Evolutionary conservation across 2,888 invertebrate genomes (phyloP).

Genomic region (Atethmia centrago): DNA sequence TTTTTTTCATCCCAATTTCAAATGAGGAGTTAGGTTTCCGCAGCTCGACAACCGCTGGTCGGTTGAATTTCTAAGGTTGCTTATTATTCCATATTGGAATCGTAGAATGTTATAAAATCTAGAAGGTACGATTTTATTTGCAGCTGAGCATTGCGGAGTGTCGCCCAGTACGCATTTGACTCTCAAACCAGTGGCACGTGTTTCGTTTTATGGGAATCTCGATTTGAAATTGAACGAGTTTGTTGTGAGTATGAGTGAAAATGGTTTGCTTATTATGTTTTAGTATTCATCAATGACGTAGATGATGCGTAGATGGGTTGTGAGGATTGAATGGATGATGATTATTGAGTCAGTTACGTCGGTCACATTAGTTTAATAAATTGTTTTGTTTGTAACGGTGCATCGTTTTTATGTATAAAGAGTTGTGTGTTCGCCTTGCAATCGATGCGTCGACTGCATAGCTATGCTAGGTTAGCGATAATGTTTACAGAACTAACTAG

Average conservation of each 20-base stretch:
- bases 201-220: conserved; percentile 22
- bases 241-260: conserved; percentile 53
- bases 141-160: conserved; percentile 29
- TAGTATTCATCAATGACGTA: conserved; percentile 4
- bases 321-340: neutral
- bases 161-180: conserved; percentile 61
- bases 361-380: conserved; percentile 7
- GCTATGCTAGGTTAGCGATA: conserved; percentile 3
- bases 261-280: conserved; percentile 36
- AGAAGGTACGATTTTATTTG: conserved; percentile 62
- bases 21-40: neutral
- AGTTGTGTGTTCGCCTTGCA: conserved; percentile 7
- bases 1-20: neutral
- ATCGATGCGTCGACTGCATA: conserved; percentile 17
- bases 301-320: neutral
- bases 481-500: conserved; percentile 21
- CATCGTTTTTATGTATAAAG: conserved; percentile 24
- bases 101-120: conserved; percentile 69
- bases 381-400: conserved; percentile 22
- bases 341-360: neutral
- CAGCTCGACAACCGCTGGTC: conserved; percentile 55
- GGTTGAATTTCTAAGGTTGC: conserved; percentile 68
- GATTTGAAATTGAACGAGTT: conserved; percentile 44
- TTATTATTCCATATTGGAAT: conserved; percentile 68
- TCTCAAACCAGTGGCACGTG: conserved; percentile 53